phyloP scores from a whole-genome alignment of 2,113 vertebrate genomes.

The Aplodontia rufa region DNA sequence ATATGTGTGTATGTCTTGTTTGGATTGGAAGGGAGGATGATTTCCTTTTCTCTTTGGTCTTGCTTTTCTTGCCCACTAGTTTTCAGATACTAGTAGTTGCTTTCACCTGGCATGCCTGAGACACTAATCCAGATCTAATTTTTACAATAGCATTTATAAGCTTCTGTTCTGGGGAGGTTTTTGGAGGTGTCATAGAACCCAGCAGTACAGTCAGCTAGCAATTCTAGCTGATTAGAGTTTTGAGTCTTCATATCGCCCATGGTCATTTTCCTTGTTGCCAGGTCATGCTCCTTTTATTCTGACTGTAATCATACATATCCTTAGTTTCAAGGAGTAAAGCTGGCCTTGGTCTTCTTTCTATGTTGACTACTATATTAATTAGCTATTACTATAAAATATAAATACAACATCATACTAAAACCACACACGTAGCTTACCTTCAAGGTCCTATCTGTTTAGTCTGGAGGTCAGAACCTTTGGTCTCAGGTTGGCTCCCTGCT shows the following conservation, averaged over 20 bases:
- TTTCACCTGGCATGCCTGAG: background rate
- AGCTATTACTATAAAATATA: background rate
- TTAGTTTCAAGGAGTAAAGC: background rate
- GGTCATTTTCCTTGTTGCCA: background rate
- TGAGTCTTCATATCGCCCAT: background rate
- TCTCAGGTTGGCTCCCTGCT: background rate
- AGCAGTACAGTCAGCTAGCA: background rate
- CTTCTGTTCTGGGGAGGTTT: background rate
- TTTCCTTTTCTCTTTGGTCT: background rate
- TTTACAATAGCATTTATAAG: background rate
- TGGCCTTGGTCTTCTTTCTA: background rate
- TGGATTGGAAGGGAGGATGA: background rate
- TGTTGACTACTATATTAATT: background rate
- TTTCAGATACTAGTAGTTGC: background rate
- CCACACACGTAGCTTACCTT: background rate
- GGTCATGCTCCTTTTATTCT: background rate
- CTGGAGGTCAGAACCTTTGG: background rate
- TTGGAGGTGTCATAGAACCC: background rate
- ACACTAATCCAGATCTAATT: background rate
- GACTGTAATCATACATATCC: background rate
- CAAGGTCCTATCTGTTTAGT: background rate
- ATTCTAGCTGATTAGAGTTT: background rate
- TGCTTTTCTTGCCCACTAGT: background rate
- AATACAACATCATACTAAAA: background rate
- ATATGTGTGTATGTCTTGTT: background rate